Base-by-base conservation (phyloP, 1,140 invertebrate species). In the Euura lappo region DNA sequence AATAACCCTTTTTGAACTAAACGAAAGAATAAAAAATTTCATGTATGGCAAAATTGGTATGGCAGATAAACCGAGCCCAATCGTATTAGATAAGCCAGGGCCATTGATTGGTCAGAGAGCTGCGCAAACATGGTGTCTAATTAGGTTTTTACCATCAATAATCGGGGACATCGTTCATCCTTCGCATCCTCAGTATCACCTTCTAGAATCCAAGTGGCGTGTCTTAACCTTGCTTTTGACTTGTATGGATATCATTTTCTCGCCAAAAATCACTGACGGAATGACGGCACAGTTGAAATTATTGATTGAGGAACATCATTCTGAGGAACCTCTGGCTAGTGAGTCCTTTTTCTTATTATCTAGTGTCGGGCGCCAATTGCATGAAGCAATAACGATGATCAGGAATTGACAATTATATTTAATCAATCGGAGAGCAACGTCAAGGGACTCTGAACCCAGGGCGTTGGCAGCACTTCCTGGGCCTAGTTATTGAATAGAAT, bases 41-140 rank as follows among this genome's bases (percentile, higher is more conserved):
- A 44, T 10, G 1, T 68, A 68, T 68, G 66, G 47, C 8, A 1
- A n/a, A 0, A 13, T 46, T 44, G 4, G 65, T n/a, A 69, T 43
- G 10, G 8, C 42, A 28, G 69, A 73, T 45, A 60, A 73, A n/a
- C 72, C 72, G 44, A 73, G 69, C 70, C 70, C 74, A 7, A 65
- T 75, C 2, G 64, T 28, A 28, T 60, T 73, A 42, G 45, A 71
- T 68, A 75, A 75, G n/a, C 5, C 13, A 6, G 66, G 66, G 6
- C 6, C 13, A 43, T 69, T 71, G 45, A 73, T 76, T 10, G 72
- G 72, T 44, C 69, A 76, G 71, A 45, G 75, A 73, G 70, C 72
- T 6, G 64, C 72, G 45, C 75, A 76, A 66, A 66, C 68, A 47
- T 46, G 45, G 7, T 71, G 70, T 44, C 69, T 76, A 4, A 28